These are phyloP conservation scores for Anoplophora glabripennis DNA, from an alignment of 1,140 invertebrate species.

Conservation along the genomic window DNA sequence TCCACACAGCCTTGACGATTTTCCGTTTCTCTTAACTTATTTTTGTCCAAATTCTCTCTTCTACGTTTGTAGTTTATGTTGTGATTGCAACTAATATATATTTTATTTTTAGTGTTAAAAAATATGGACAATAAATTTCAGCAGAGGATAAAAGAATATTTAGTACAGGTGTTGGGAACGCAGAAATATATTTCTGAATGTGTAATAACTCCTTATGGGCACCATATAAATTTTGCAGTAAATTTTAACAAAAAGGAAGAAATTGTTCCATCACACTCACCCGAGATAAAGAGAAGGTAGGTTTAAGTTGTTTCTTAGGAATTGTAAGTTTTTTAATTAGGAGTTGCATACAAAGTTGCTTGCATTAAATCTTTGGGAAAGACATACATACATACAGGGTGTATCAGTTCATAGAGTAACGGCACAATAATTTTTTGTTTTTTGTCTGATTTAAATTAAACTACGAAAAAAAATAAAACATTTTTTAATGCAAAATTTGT, in stretches of 20 bases:
- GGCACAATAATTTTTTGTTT: too few species aligned
- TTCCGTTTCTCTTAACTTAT: too few species aligned
- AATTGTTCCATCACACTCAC: conserved; percentile 19
- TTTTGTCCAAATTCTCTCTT: not conserved
- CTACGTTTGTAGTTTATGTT: conserved; percentile 6
- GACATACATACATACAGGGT: too few species aligned
- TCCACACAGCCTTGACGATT: too few species aligned
- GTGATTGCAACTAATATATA: not conserved
- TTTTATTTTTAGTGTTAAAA: conserved; percentile 24
- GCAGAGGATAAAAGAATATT: conserved; percentile 28
- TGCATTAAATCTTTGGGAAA: too few species aligned
- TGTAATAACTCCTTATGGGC: conserved; percentile 41
- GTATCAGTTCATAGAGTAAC: too few species aligned
- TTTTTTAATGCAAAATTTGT: too few species aligned
- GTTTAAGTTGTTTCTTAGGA: conserved; percentile 20
- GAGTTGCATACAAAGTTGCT: too few species aligned
- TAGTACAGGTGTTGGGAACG: conserved; percentile 25
- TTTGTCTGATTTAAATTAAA: too few species aligned
- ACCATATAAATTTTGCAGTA: conserved; percentile 40
- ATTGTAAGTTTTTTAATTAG: conserved; percentile 20
- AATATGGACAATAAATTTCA: conserved; percentile 8
- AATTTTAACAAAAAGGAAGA: conserved; percentile 30
- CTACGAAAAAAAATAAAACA: too few species aligned
- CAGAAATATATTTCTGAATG: conserved; percentile 27
- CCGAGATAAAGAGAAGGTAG: conserved; percentile 28